Evolutionary conservation across 2,113 vertebrate species (phyloP).

Genomic region (Panurus biarmicus): DNA sequence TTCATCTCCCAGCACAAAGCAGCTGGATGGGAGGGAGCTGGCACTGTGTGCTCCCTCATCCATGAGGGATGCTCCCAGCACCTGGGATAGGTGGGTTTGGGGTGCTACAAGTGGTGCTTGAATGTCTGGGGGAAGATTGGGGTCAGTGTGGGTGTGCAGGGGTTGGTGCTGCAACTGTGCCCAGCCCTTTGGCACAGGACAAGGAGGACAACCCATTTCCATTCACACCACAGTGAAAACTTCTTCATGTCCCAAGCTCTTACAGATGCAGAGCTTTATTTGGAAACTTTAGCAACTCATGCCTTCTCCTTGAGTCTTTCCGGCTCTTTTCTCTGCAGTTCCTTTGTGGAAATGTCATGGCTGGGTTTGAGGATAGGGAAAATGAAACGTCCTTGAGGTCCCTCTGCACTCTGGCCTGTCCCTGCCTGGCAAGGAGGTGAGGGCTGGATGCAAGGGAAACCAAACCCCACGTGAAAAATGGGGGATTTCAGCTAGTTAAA

Average conservation of each 20-base stretch:
- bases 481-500: constrained; percentile 8
- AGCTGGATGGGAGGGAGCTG: neutral
- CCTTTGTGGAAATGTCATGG: neutral
- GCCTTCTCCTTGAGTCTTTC: neutral
- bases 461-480: neutral
- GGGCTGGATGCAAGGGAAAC: neutral
- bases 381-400: neutral
- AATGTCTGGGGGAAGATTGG: neutral
- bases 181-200: neutral
- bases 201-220: neutral
- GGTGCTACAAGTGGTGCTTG: fast-evolving
- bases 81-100: neutral
- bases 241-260: neutral
- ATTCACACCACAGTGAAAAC: neutral
- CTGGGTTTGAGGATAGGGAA: neutral
- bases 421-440: neutral
- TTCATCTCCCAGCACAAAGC: constrained; percentile 25
- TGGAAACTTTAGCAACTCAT: neutral
- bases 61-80: neutral
- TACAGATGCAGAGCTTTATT: neutral
- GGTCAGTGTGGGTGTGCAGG: neutral
- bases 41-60: fast-evolving
- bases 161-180: neutral
- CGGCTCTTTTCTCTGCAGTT: neutral
- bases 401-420: neutral